Evolutionary conservation across 2,113 vertebrate genomes (phyloP), one percentile per base, ranked within the genome.

Genomic region (Nesogale talazaci): DNA sequence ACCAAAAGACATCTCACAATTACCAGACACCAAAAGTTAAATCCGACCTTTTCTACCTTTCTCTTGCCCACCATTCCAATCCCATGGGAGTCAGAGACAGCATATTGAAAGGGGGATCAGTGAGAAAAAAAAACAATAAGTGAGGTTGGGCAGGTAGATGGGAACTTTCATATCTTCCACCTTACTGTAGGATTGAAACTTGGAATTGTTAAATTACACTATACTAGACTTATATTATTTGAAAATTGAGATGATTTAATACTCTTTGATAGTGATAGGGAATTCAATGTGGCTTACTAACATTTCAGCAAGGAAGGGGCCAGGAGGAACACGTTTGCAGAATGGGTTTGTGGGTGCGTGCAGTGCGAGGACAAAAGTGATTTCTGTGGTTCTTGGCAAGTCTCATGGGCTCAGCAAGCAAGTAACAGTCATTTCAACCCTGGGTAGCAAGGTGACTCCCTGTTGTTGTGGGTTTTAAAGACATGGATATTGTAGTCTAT

Each of bases 221-320:
- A 72, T 3, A 74, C 40, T 56, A 10, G 8, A 16, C 6, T 74
- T 83, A 78, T 67, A 27, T 79, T 74, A 34, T 29, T 36, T 88
- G 79, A 88, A 79, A 59, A 83, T 67, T 90, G 57, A 90, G 31
- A 67, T 72, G 72, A 65, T 67, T 52, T 46, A 23, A n/a, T 90
- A 70, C 70, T 52, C 46, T 52, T 52, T 52, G 46, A 52, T 5
- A 52, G 34, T 77, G 22, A 77, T 56, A 27, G 22, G 40, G 56
- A 79, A 80, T 88, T 1, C 25, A 61, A 19, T 76, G 34, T 88
- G 23, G 81, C 10, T 88, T 80, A 15, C 25, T 40, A 40, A 42
- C 38, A 59, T 87, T 69, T 83, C 46, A 52, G 57, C 16, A 52
- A 22, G 4, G 79, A 29, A 69, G 4, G 10, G 4, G 8, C 61